Evolutionary conservation across 2,888 invertebrate species (phyloP).

Genomic region (Agriopis marginaria): DNA sequence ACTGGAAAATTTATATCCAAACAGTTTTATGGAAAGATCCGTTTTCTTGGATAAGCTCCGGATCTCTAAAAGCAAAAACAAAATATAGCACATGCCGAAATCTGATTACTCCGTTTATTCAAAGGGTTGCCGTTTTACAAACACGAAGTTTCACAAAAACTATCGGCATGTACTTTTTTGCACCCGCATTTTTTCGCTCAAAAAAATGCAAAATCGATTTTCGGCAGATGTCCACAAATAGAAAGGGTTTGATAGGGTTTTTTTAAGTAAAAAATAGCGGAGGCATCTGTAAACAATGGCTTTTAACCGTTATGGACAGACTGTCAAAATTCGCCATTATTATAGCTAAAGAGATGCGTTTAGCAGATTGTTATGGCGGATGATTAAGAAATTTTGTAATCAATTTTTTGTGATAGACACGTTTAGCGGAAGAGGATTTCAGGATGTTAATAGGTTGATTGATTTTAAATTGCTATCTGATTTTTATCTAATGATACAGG

Average conservation of each 20-base stretch:
- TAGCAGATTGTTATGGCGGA: slow-evolving; percentile 18
- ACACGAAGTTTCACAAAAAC: slow-evolving; percentile 73
- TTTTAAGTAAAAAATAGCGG: slow-evolving; percentile 70
- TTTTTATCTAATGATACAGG: slow-evolving; percentile 5
- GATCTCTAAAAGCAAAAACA: slow-evolving; percentile 43
- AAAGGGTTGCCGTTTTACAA: slow-evolving; percentile 82
- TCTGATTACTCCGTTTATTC: slow-evolving; percentile 82
- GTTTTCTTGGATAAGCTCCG: slow-evolving; percentile 4
- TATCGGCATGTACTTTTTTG: slow-evolving; percentile 71
- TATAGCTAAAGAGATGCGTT: slow-evolving; percentile 63
- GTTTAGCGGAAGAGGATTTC: slow-evolving; percentile 19
- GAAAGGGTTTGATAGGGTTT: slow-evolving; percentile 81
- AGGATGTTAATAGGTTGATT: slow-evolving; percentile 22
- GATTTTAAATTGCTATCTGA: slow-evolving; percentile 15
- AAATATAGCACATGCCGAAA: slow-evolving; percentile 84
- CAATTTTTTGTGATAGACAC: slow-evolving; percentile 12
- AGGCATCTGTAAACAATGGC: slow-evolving; percentile 78
- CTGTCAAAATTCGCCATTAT: slow-evolving; percentile 78
- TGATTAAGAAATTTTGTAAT: slow-evolving; percentile 33
- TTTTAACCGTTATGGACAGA: slow-evolving; percentile 73
- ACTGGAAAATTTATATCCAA: no score
- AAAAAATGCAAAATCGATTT: slow-evolving; percentile 84
- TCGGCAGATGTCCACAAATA: slow-evolving; percentile 84
- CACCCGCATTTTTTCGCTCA: slow-evolving; percentile 74
- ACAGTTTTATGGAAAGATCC: background rate